phyloP scores from a whole-genome alignment of 2,888 invertebrate species.

The Camponotus fellah region DNA sequence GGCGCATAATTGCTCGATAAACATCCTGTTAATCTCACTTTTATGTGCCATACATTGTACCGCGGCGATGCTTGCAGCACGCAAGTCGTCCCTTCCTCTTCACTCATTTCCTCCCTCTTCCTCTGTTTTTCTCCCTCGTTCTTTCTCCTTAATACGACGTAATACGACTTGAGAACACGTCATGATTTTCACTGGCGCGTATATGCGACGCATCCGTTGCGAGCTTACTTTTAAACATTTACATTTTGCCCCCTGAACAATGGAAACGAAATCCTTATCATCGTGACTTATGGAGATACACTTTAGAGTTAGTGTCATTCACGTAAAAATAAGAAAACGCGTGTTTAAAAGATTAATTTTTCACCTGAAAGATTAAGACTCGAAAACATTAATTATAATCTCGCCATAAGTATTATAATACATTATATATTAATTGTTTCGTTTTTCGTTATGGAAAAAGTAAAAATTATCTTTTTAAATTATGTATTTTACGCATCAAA shows the following conservation, averaged over 20 bases:
- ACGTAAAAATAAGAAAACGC: conserved; percentile 3
- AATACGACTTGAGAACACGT: conserved; percentile 58
- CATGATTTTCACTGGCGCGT: conserved; percentile 64
- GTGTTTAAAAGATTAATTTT: conserved; percentile 3
- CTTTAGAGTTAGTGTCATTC: conserved; percentile 29
- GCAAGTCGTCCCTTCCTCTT: conserved; percentile 62
- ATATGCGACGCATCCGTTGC: conserved; percentile 63
- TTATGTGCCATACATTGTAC: conserved; percentile 72
- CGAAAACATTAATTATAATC: conserved; percentile 5
- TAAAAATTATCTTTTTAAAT: not conserved
- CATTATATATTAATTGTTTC: not conserved
- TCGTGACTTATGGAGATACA: conserved; percentile 39
- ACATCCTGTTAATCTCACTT: conserved; percentile 84
- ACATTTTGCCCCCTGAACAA: conserved; percentile 37
- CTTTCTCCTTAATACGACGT: conserved; percentile 33
- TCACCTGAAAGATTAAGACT: not conserved
- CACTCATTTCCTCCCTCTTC: conserved; percentile 55
- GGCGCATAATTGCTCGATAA: conserved; percentile 84
- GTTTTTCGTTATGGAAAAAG: not conserved
- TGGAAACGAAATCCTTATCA: conserved; percentile 41
- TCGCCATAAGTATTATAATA: not conserved
- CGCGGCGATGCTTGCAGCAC: conserved; percentile 61
- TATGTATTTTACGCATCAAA: not conserved
- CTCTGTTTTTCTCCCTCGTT: conserved; percentile 38
- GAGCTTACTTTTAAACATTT: conserved; percentile 38